phyloP scores from a whole-genome alignment of 2,888 invertebrate genomes.

The Drosophila cracens region DNA sequence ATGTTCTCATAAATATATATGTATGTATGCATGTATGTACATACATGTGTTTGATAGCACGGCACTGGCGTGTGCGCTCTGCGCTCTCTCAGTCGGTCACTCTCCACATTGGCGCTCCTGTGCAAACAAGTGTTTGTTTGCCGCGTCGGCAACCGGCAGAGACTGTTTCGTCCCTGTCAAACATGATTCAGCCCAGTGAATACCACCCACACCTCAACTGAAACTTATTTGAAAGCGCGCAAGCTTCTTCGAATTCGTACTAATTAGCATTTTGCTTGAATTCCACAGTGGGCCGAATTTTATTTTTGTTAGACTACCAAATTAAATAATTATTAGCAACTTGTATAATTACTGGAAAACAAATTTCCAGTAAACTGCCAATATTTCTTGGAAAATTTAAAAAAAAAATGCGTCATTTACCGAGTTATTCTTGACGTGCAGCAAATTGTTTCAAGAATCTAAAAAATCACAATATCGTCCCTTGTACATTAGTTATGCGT shows the following conservation, averaged over 20 bases:
- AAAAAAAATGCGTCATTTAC: background rate
- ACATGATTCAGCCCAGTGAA: slow-evolving; percentile 33
- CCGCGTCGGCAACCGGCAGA: slow-evolving; percentile 50
- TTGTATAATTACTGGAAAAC: background rate
- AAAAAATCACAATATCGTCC: background rate
- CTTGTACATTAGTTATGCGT: slow-evolving; percentile 27
- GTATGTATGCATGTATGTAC: background rate
- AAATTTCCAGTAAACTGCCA: background rate
- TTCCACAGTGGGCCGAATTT: slow-evolving; percentile 10
- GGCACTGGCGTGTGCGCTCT: slow-evolving; percentile 14
- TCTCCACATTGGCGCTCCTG: slow-evolving; percentile 60
- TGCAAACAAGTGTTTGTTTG: slow-evolving; percentile 81
- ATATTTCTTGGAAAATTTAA: background rate
- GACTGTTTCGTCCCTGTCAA: slow-evolving; percentile 39
- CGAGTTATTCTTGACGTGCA: background rate
- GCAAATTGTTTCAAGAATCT: background rate
- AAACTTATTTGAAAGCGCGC: slow-evolving; percentile 11
- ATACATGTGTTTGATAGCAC: background rate
- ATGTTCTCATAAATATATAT: slow-evolving; percentile 27
- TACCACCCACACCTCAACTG: background rate
- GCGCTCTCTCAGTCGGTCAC: slow-evolving; percentile 40
- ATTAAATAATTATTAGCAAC: background rate
- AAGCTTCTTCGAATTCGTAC: slow-evolving; percentile 58
- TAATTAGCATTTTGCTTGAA: slow-evolving; percentile 68
- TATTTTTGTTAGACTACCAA: background rate